A percentile compares a stretch with the other conserved stretches of the same genome.
These are phyloP conservation scores for Tetrax tetrax DNA, from an alignment of 2,113 vertebrate species.

Conservation along the genomic window DNA sequence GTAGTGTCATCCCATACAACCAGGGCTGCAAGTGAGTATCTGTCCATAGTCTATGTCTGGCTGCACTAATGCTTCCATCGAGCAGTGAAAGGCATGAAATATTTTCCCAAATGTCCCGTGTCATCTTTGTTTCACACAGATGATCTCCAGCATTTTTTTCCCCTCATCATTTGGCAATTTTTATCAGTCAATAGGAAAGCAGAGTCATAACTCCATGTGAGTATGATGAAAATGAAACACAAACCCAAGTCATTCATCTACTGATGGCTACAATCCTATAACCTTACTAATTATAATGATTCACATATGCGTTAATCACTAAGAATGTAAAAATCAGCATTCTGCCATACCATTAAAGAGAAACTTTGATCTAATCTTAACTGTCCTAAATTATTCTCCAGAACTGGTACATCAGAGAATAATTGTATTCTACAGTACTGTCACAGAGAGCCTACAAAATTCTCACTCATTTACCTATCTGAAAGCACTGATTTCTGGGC, in stretches of 20 bases:
- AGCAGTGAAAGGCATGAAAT: not conserved
- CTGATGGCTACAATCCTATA: not conserved
- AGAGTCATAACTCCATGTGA: not conserved
- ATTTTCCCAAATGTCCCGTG: not conserved
- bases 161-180: not conserved
- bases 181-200: not conserved
- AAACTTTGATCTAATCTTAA: not conserved
- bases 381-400: not conserved
- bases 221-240: not conserved
- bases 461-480: not conserved
- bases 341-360: not conserved
- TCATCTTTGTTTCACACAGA: not conserved
- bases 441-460: not conserved
- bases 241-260: not conserved
- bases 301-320: not conserved
- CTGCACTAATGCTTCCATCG: not conserved
- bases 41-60: not conserved
- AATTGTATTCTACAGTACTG: not conserved
- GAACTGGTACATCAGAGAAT: not conserved
- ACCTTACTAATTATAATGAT: not conserved
- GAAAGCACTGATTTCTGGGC: not conserved
- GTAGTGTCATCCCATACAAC: not conserved
- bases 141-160: not conserved
- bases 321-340: not conserved
- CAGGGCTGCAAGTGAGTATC: not conserved